Evolutionary conservation across 2,113 vertebrate genomes (phyloP).

Genomic region (Alectura lathami): DNA sequence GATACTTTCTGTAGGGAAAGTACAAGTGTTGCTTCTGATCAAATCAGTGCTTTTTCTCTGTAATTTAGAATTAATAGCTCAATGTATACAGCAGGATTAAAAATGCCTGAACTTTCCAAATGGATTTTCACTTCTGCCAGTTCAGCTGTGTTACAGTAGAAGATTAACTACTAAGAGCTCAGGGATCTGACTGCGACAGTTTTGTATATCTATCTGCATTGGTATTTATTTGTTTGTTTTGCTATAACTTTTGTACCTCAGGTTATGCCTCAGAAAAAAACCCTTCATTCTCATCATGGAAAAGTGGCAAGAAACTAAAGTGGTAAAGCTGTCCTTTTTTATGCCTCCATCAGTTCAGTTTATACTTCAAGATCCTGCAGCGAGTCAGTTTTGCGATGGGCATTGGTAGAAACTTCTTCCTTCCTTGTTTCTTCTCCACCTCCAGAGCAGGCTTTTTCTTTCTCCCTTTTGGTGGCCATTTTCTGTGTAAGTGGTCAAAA

Average conservation of each 20-base stretch:
- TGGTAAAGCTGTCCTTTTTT: background rate
- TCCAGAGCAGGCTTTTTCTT: background rate
- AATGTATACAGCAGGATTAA: slow-evolving; percentile 1
- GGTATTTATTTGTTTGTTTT: slow-evolving; percentile 54
- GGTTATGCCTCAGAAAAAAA: slow-evolving; percentile 7
- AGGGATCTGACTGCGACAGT: background rate
- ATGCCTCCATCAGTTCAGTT: slow-evolving; percentile 5
- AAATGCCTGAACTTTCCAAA: slow-evolving; percentile 48
- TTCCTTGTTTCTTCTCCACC: background rate
- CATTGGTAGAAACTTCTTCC: background rate
- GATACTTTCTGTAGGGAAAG: background rate
- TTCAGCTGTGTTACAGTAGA: slow-evolving; percentile 5
- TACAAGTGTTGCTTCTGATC: background rate
- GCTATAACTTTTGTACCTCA: background rate
- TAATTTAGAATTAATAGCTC: slow-evolving; percentile 41
- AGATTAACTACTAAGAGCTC: background rate
- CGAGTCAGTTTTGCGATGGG: background rate
- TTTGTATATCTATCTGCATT: slow-evolving; percentile 29
- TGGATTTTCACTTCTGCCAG: slow-evolving; percentile 26
- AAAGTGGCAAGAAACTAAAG: background rate
- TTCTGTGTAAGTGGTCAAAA: background rate
- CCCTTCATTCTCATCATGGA: background rate
- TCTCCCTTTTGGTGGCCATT: background rate
- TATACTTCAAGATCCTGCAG: background rate
- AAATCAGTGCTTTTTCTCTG: background rate